phyloP scores from a whole-genome alignment of 1,140 invertebrate genomes.

The Euwallacea fornicatus region DNA sequence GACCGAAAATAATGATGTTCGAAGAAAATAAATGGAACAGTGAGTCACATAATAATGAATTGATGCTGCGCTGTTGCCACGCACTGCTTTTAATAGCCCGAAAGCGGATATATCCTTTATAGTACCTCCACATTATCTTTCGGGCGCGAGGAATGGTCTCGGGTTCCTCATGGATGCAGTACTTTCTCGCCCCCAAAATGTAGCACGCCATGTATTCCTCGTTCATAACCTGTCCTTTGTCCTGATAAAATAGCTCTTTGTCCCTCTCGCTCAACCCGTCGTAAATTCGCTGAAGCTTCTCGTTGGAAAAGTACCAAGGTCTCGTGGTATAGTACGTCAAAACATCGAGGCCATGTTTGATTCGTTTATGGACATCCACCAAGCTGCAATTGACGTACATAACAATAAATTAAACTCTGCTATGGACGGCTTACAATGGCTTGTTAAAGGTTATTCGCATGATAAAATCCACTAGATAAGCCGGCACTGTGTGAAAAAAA shows the following conservation, averaged over 20 bases:
- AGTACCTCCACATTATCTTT: conserved; percentile 58
- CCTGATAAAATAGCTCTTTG: conserved; percentile 61
- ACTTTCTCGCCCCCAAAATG: conserved; percentile 72
- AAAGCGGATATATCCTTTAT: not conserved
- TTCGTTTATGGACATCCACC: conserved; percentile 66
- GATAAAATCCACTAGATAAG: conserved; percentile 75
- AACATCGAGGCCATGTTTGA: conserved; percentile 64
- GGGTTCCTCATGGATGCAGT: conserved; percentile 75
- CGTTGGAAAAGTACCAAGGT: conserved; percentile 79
- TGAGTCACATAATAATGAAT: not conserved
- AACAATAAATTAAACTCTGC: not conserved
- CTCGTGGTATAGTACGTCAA: conserved; percentile 86
- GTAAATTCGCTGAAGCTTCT: conserved; percentile 67
- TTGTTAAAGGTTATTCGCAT: conserved; percentile 70
- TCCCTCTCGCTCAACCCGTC: conserved; percentile 62
- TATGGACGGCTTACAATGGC: conserved; percentile 66
- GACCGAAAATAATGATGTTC: not conserved
- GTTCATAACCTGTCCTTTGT: conserved; percentile 66
- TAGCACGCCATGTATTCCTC: conserved; percentile 69
- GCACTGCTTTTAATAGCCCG: not conserved
- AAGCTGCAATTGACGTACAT: conserved; percentile 56
- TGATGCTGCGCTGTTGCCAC: no score
- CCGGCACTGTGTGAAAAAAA: conserved; percentile 79
- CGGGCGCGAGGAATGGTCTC: conserved; percentile 72
- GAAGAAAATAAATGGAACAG: not conserved